Evolutionary conservation across 2,797 vertebrate species (phyloP).

Genomic region (Gadopsis bispinosus): DNA sequence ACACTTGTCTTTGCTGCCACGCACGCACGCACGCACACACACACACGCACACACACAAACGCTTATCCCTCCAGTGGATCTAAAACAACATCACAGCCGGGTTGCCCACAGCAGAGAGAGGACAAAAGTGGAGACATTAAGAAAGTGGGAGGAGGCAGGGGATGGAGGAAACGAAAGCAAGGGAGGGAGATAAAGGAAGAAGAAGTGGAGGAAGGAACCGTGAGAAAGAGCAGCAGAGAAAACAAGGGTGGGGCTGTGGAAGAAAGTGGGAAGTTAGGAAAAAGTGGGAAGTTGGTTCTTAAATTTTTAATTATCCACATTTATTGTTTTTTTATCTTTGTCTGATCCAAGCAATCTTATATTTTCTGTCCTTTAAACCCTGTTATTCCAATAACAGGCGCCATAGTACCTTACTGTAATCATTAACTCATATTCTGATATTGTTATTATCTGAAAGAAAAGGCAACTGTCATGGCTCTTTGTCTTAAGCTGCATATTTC

Average conservation of each 20-base stretch:
- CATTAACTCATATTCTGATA: neutral
- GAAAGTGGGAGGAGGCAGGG: neutral
- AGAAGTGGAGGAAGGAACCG: constrained; percentile 48
- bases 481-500: neutral
- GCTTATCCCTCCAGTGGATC: constrained; percentile 44
- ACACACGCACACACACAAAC: constrained; percentile 11
- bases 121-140: constrained; percentile 36
- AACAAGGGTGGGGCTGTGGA: constrained; percentile 47
- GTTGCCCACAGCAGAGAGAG: constrained; percentile 44
- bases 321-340: constrained; percentile 1
- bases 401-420: neutral
- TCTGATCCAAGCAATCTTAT: neutral
- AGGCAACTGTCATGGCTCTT: neutral
- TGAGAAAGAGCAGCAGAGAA: constrained; percentile 34
- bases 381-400: neutral
- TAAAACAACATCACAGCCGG: constrained; percentile 53
- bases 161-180: constrained; percentile 52
- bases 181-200: constrained; percentile 33
- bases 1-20: constrained; percentile 14
- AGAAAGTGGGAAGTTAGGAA: constrained; percentile 45
- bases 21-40: constrained; percentile 10
- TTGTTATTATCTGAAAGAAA: constrained; percentile 3
- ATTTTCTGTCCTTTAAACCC: neutral
- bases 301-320: neutral
- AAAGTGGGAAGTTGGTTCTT: neutral